Conservation (phyloP, 2,797 vertebrate species). For the Sebastes kiyomatsui region DNA sequence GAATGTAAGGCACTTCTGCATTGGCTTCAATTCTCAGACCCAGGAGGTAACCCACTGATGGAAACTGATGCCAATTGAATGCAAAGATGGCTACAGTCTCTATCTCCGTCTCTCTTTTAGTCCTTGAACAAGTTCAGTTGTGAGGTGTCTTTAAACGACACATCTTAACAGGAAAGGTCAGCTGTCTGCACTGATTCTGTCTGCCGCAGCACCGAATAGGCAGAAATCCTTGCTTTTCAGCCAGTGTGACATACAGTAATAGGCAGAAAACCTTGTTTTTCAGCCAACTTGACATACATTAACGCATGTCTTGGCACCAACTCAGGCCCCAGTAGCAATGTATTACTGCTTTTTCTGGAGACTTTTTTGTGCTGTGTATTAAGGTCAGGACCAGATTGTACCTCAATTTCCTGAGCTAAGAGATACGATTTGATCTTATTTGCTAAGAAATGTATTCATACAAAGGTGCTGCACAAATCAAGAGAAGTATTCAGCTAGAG, state of each 20-base stretch:
- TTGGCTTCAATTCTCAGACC: too few species aligned
- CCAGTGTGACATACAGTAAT: not conserved
- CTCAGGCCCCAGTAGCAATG: not conserved
- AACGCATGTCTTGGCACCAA: not conserved
- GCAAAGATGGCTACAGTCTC: not conserved
- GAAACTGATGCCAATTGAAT: too few species aligned
- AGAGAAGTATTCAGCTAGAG: not conserved
- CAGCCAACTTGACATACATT: slow-evolving; percentile 9
- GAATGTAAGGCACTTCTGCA: too few species aligned
- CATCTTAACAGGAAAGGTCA: slow-evolving; percentile 50
- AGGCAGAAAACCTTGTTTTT: slow-evolving; percentile 35
- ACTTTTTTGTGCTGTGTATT: not conserved
- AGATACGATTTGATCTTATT: not conserved
- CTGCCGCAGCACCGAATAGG: slow-evolving; percentile 17
- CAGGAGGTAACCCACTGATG: too few species aligned
- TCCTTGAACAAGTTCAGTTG: not conserved
- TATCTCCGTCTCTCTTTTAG: not conserved
- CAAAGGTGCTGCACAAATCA: not conserved
- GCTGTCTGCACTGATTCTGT: slow-evolving; percentile 40
- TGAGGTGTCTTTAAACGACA: slow-evolving; percentile 24
- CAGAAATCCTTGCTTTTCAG: slow-evolving; percentile 23
- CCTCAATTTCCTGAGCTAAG: not conserved
- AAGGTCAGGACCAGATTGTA: not conserved
- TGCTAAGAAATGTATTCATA: not conserved
- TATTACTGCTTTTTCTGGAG: not conserved